These are phyloP conservation scores for Seladonia tumulorum DNA, from an alignment of 2,888 invertebrate genomes.

Conservation along the genomic window DNA sequence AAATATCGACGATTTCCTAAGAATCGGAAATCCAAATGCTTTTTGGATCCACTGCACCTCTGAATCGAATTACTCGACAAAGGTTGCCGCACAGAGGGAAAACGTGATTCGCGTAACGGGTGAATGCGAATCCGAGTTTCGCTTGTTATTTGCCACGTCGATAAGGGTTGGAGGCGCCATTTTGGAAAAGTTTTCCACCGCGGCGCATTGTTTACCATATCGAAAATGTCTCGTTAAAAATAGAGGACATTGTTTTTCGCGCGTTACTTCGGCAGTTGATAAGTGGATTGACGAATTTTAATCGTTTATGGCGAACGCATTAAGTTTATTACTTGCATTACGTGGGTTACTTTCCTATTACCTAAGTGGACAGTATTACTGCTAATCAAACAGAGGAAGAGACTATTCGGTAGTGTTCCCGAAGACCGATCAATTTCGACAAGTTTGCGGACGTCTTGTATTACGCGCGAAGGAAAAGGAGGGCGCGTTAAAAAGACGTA, in stretches of 20 bases:
- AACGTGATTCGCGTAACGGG: background rate
- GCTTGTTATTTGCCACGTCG: background rate
- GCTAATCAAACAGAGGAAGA: background rate
- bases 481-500: background rate
- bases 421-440: conserved; percentile 3
- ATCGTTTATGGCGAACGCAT: background rate
- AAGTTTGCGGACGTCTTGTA: background rate
- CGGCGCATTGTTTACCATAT: background rate
- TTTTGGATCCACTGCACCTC: background rate
- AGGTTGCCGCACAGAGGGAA: background rate
- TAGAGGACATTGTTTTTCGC: background rate
- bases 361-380: background rate
- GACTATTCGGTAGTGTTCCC: background rate
- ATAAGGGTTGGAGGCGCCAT: background rate
- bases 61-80: background rate
- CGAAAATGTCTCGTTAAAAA: conserved; percentile 4
- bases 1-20: too few relatives aligned
- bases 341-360: background rate
- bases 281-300: background rate
- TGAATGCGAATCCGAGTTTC: conserved; percentile 2
- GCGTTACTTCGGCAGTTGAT: background rate
- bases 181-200: background rate
- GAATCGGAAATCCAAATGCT: too few relatives aligned
- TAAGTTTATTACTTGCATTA: background rate
- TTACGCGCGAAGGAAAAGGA: background rate